Conservation (phyloP, 2,113 vertebrate genomes). For the Dicentrarchus labrax region DNA sequence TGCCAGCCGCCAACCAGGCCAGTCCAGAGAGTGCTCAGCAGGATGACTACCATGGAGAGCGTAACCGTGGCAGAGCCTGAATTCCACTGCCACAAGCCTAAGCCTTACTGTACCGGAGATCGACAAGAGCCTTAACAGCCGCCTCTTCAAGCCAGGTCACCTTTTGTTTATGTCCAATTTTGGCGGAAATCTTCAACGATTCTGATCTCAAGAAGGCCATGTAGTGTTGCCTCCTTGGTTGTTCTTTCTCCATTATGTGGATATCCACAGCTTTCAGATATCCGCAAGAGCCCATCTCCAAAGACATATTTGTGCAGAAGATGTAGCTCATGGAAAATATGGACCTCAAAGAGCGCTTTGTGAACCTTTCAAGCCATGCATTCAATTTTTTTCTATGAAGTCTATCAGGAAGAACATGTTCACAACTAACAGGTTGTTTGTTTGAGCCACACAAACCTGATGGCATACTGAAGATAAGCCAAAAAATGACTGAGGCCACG, state of each 20-base stretch:
- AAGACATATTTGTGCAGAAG: conserved; percentile 33
- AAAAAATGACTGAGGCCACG: conserved; percentile 37
- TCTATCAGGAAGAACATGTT: conserved; percentile 11
- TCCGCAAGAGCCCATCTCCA: conserved; percentile 36
- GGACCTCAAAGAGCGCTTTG: conserved; percentile 43
- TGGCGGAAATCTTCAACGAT: conserved; percentile 2
- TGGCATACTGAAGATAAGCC: conserved; percentile 35
- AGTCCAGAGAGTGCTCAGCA: conserved; percentile 57
- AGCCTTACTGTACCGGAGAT: conserved; percentile 38
- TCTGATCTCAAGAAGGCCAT: not conserved
- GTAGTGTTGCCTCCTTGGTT: not conserved
- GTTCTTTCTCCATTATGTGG: not conserved
- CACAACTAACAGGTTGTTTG: not conserved
- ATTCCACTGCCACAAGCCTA: conserved; percentile 32
- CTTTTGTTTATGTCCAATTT: not conserved
- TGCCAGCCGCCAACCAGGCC: conserved; percentile 57
- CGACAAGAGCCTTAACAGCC: not conserved
- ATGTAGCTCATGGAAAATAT: conserved; percentile 47
- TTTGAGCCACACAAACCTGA: conserved; percentile 28
- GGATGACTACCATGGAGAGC: conserved; percentile 70
- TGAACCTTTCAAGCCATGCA: conserved; percentile 8
- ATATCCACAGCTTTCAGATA: conserved; percentile 18
- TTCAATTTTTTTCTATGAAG: conserved; percentile 23
- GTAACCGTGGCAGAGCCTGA: conserved; percentile 44
- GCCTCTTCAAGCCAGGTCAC: not conserved